Conservation (phyloP, 2,113 vertebrate species). For the Neoarius graeffei region DNA sequence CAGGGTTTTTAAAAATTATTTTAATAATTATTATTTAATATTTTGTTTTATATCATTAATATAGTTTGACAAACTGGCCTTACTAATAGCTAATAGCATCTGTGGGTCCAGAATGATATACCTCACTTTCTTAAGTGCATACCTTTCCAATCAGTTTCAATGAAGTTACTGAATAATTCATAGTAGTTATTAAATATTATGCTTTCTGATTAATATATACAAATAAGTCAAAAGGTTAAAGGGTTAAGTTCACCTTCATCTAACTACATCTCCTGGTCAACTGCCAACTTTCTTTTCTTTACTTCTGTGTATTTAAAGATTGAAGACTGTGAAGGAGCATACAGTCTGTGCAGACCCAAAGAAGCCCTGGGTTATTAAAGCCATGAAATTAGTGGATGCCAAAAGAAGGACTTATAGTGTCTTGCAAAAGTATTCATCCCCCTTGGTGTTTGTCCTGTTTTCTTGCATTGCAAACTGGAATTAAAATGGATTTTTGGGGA, state of each 20-base stretch:
- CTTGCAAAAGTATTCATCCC: too few species aligned
- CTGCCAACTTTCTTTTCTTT: neutral
- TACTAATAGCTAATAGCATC: neutral
- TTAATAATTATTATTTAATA: neutral
- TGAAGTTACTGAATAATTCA: neutral
- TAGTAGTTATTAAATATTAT: neutral
- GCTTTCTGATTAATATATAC: neutral
- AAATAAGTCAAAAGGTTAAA: neutral
- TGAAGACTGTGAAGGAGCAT: constrained; percentile 12
- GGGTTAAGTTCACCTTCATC: neutral
- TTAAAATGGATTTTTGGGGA: too few species aligned
- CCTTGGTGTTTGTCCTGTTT: too few species aligned
- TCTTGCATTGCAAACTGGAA: too few species aligned
- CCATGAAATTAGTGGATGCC: constrained; percentile 5
- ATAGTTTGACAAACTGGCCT: neutral
- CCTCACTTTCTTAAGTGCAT: neutral
- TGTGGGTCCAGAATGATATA: neutral
- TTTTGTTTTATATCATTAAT: neutral
- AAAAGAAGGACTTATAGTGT: neutral
- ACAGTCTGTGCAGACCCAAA: constrained; percentile 28
- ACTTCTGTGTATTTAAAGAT: constrained; percentile 26
- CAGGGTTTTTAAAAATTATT: neutral
- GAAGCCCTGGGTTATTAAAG: constrained; percentile 25
- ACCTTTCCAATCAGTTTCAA: neutral
- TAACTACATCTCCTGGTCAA: neutral